Base-by-base conservation (phyloP, 1,140 invertebrate genomes). In the Hycleus cichorii region DNA sequence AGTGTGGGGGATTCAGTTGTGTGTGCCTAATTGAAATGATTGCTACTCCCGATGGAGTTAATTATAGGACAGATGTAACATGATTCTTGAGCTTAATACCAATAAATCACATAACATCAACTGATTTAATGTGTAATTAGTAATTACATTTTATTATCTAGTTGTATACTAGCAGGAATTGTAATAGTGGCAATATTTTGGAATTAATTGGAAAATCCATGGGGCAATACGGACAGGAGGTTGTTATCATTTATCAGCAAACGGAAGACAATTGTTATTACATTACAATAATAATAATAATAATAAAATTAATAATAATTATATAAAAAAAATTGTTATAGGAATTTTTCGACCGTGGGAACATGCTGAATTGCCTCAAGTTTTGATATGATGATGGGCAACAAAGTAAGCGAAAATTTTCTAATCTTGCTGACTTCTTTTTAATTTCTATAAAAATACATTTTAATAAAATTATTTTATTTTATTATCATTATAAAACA, bases 61-160 rank as follows among this genome's bases (percentile, higher is more conserved):
- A 69, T 69, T 69, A 69, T 58, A 69, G 68, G 68, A 69, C 68
- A 68, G 66, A 69, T 69, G 68, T 63, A 69, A 69, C 66, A 24
- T 42, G 68, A 69, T 64, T 44, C 47, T 26, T 26, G 38, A 54
- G 39, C 57, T 49, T 58, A 62, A 64, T 63, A 56, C 51, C 56
- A 60, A 69, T 69, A 69, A 68, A 69, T 69, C 68, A 69, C 39
- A 58, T 40, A 57, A 57, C 42, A 47, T 45, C 44, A 47, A 39
- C 52, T 49, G 67, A 67, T 69, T 69, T 64, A 63, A 69, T 61
- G 62, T 63, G 65, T 59, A 67, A 32, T 67, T 67, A 67, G 65
- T 59, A 67, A 32, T 67, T 67, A 67, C 57, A 49, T 54, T 64
- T 60, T 57, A 64, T 60, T 49, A 60, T 59, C 4, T 32, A 32